A percentile compares a stretch with the other conserved stretches of the same genome.
phyloP scores from a whole-genome alignment of 2,113 vertebrate genomes.

The Suricata suricatta region DNA sequence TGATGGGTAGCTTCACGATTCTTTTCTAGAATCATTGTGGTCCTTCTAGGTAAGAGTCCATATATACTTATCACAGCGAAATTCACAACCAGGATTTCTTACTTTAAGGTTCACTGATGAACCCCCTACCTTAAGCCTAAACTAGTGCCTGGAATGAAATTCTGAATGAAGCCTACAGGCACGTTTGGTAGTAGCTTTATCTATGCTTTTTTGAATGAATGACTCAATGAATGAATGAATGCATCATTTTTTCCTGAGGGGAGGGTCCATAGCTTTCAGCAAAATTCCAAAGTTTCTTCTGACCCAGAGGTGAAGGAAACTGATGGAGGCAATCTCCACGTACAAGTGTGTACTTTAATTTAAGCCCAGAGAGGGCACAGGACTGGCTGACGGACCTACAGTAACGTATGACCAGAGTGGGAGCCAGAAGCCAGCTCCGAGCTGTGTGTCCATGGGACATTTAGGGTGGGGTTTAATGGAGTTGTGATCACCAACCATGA shows the following conservation, averaged over 20 bases:
- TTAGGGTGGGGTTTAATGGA: neutral
- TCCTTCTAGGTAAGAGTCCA: neutral
- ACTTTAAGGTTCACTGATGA: neutral
- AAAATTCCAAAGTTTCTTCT: neutral
- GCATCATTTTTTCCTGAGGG: neutral
- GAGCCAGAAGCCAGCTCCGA: neutral
- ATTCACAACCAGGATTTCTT: neutral
- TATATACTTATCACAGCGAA: neutral
- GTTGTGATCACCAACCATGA: neutral
- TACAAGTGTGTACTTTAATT: neutral
- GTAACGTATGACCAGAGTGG: neutral
- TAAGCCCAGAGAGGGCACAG: neutral
- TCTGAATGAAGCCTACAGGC: neutral
- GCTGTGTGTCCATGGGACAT: neutral
- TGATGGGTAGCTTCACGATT: neutral
- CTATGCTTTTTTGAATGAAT: constrained; percentile 34
- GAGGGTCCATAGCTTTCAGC: neutral
- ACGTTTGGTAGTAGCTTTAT: neutral
- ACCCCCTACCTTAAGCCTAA: neutral
- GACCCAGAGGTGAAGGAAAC: neutral
- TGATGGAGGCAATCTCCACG: neutral
- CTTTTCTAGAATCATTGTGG: neutral
- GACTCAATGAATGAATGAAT: neutral
- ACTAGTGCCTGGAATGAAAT: neutral
- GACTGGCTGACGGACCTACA: neutral